These are phyloP conservation scores for Austrofundulus limnaeus DNA, from an alignment of 2,113 vertebrate genomes.

Conservation along the genomic window DNA sequence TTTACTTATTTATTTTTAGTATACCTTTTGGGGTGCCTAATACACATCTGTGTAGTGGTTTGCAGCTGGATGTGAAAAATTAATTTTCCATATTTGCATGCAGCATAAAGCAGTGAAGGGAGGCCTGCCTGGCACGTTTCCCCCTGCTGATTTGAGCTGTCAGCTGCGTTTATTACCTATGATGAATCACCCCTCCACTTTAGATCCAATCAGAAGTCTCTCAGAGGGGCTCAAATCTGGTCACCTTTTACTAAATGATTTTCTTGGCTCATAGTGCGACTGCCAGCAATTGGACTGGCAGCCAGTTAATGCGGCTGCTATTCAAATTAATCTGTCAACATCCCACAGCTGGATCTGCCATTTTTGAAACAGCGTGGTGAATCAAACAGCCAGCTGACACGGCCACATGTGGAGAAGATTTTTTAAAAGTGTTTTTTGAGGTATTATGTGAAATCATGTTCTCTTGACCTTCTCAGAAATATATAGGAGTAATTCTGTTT, in stretches of 20 bases:
- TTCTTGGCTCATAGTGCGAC: constrained; percentile 63
- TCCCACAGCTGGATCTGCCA: constrained; percentile 62
- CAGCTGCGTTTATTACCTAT: constrained; percentile 76
- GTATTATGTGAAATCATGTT: constrained; percentile 11
- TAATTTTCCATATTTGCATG: constrained; percentile 72
- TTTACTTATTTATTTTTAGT: not conserved
- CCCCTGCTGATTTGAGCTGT: constrained; percentile 74
- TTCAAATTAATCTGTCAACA: constrained; percentile 40
- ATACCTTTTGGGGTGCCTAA: too few relatives aligned
- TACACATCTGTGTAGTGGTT: constrained; percentile 37
- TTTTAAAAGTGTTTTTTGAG: constrained; percentile 14
- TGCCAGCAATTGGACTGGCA: constrained; percentile 48
- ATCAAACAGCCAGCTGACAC: constrained; percentile 50
- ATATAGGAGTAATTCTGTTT: constrained; percentile 10
- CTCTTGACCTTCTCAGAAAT: constrained; percentile 40
- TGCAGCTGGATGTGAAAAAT: constrained; percentile 43
- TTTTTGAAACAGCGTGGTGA: constrained; percentile 32
- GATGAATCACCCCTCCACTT: constrained; percentile 76
- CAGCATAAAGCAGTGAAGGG: constrained; percentile 55
- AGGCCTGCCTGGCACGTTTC: constrained; percentile 61
- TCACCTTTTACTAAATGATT: constrained; percentile 79
- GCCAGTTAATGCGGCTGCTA: constrained; percentile 45
- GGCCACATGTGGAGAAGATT: not conserved
- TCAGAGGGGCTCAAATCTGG: constrained; percentile 69
- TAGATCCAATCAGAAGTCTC: constrained; percentile 76